These are phyloP conservation scores for Drosophila baimaii DNA, from an alignment of 1,140 invertebrate genomes.

Conservation along the genomic window DNA sequence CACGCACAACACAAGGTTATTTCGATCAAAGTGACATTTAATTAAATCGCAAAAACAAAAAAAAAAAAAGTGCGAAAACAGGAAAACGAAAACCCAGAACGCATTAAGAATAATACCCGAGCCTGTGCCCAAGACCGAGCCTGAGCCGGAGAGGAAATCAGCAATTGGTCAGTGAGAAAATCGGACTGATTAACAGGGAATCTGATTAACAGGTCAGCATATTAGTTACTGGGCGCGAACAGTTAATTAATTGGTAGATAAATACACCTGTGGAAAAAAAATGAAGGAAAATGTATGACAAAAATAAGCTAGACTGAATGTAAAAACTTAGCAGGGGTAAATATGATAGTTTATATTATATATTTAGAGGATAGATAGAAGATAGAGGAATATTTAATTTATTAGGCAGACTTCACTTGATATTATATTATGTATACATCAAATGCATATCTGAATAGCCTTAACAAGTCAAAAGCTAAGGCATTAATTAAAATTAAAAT, in stretches of 20 bases:
- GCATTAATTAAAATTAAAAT: too few relatives aligned
- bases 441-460: too few relatives aligned
- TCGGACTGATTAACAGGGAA: slow-evolving; percentile 7
- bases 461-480: too few relatives aligned
- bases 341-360: too few relatives aligned
- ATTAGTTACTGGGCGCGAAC: slow-evolving; percentile 3
- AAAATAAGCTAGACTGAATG: neutral
- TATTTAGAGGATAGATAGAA: too few relatives aligned
- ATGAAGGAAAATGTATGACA: neutral
- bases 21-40: slow-evolving; percentile 77
- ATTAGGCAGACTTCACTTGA: too few relatives aligned
- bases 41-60: slow-evolving; percentile 61
- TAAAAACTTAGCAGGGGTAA: too few relatives aligned
- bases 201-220: slow-evolving; percentile 10
- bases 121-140: neutral
- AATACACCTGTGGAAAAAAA: neutral
- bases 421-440: too few relatives aligned
- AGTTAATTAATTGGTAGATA: slow-evolving; percentile 6
- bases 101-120: slow-evolving; percentile 27
- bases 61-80: slow-evolving; percentile 18
- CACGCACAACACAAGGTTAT: slow-evolving; percentile 47
- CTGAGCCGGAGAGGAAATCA: neutral
- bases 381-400: too few relatives aligned
- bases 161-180: neutral
- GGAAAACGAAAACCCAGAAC: slow-evolving; percentile 40